Evolutionary conservation across 2,797 vertebrate genomes (phyloP).

Genomic region (Chiloscyllium punctatum): DNA sequence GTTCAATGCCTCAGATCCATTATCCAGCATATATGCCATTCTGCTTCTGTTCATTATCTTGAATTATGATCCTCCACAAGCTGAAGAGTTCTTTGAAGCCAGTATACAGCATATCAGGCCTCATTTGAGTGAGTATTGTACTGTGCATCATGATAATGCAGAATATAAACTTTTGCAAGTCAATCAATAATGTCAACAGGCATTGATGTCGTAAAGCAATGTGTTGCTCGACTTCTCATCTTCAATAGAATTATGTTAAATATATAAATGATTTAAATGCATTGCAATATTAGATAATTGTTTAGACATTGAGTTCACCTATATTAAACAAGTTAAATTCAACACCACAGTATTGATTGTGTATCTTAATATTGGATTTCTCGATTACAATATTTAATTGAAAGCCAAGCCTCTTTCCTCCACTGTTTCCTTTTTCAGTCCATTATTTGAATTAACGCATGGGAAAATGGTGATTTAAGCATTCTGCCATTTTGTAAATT

Average conservation of each 20-base stretch:
- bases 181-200: background rate
- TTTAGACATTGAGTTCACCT: background rate
- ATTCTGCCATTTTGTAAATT: background rate
- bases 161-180: no score
- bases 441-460: background rate
- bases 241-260: background rate
- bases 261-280: background rate
- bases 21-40: conserved; percentile 56
- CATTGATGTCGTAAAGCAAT: background rate
- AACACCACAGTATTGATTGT: background rate
- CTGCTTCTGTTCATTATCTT: conserved; percentile 71
- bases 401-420: background rate
- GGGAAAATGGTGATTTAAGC: background rate
- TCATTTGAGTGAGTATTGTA: conserved; percentile 70
- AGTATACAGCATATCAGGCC: conserved; percentile 65
- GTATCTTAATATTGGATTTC: background rate
- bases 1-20: conserved; percentile 64
- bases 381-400: background rate
- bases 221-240: background rate
- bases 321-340: background rate
- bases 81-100: conserved; percentile 67
- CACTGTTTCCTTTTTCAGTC: background rate
- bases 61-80: conserved; percentile 71
- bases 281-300: background rate
- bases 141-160: background rate